Percentiles rank a stretch among this genome's conserved stretches.
Conservation (phyloP, 2,888 invertebrate species). For the Reticulitermes lucifugus region DNA sequence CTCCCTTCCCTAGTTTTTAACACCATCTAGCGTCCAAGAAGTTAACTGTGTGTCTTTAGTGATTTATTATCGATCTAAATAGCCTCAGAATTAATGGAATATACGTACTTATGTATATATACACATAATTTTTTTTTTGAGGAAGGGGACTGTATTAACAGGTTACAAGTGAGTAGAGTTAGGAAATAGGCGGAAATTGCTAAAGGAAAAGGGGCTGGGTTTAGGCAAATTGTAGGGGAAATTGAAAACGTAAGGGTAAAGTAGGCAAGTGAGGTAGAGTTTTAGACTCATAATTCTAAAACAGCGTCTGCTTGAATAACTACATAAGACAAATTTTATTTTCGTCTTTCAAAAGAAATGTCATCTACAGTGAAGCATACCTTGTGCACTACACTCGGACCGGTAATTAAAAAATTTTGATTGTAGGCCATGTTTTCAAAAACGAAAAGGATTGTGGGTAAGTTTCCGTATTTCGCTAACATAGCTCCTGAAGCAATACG, state of each 20-base stretch:
- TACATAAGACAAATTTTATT: background rate
- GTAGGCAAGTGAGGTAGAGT: background rate
- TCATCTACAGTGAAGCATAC: background rate
- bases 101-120: background rate
- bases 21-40: background rate
- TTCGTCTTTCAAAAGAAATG: background rate
- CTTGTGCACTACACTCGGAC: background rate
- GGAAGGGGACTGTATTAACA: background rate
- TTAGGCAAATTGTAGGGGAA: background rate
- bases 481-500: background rate
- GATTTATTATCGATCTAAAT: background rate
- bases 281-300: background rate
- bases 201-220: background rate
- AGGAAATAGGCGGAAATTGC: background rate
- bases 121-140: background rate
- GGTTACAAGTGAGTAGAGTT: background rate
- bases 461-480: background rate
- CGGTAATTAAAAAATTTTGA: slow-evolving; percentile 10
- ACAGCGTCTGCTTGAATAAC: background rate
- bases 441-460: background rate
- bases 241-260: background rate
- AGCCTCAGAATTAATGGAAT: background rate
- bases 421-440: background rate
- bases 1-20: background rate
- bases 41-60: background rate